Evolutionary conservation across 2,797 vertebrate species (phyloP).

Genomic region (Pangasius mekongensis): DNA sequence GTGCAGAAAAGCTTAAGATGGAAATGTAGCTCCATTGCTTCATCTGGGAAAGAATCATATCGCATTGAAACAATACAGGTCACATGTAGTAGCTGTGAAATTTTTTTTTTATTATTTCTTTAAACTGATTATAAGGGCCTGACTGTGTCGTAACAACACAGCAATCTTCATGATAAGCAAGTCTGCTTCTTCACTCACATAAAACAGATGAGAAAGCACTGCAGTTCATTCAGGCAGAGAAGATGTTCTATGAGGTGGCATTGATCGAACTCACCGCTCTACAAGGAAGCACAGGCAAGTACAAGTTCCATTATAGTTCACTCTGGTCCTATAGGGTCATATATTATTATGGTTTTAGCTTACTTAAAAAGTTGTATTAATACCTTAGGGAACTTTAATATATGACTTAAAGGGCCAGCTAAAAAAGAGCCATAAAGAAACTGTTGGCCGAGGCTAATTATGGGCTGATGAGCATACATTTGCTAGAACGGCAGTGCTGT

Average conservation of each 20-base stretch:
- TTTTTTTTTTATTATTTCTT: background rate
- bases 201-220: conserved; percentile 81
- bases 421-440: background rate
- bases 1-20: background rate
- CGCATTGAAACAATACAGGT: background rate
- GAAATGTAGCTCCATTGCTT: background rate
- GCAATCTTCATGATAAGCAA: conserved; percentile 66
- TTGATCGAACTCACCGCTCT: conserved; percentile 76
- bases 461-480: background rate
- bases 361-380: background rate
- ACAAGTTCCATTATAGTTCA: conserved; percentile 7
- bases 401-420: background rate
- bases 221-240: conserved; percentile 78
- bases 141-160: conserved; percentile 61
- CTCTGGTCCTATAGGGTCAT: background rate
- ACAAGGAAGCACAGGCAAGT: conserved; percentile 78
- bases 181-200: conserved; percentile 76
- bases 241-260: conserved; percentile 83
- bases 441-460: background rate
- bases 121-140: background rate
- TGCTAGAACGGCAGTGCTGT: background rate
- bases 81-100: background rate
- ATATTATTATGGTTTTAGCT: background rate
- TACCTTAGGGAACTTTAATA: background rate
- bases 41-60: background rate